Percentiles rank a stretch among this genome's conserved stretches.
These are phyloP conservation scores for Pimephales promelas DNA, from an alignment of 2,113 vertebrate species.

Conservation along the genomic window DNA sequence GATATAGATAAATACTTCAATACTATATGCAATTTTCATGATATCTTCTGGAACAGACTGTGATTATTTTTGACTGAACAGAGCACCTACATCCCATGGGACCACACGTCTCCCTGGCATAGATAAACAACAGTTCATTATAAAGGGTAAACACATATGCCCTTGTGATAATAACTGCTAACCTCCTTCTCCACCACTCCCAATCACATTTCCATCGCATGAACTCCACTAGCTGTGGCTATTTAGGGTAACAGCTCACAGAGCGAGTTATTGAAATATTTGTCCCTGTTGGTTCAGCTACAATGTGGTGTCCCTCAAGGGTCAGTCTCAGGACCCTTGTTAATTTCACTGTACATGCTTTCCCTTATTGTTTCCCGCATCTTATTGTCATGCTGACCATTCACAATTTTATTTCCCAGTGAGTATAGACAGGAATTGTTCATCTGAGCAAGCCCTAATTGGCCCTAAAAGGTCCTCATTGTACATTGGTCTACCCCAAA, in stretches of 20 bases:
- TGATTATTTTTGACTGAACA: constrained; percentile 8
- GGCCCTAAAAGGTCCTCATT: too few relatives aligned
- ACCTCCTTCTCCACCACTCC: neutral
- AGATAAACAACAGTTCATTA: neutral
- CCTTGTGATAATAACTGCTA: neutral
- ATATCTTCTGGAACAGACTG: neutral
- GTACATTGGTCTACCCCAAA: too few relatives aligned
- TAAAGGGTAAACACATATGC: neutral
- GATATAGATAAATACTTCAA: neutral
- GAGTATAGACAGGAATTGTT: too few relatives aligned
- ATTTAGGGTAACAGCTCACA: neutral
- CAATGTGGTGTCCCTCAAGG: too few relatives aligned
- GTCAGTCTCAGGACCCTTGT: too few relatives aligned
- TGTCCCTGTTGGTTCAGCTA: neutral
- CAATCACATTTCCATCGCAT: neutral
- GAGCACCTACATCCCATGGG: neutral
- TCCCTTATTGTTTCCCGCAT: too few relatives aligned
- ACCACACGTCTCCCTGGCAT: neutral
- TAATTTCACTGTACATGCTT: too few relatives aligned
- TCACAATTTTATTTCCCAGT: too few relatives aligned
- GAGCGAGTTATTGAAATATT: neutral
- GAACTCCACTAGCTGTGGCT: neutral
- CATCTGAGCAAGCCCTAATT: too few relatives aligned
- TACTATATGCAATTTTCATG: neutral
- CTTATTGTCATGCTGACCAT: too few relatives aligned